These are phyloP conservation scores for Parthenolecanium corni DNA, from an alignment of 2,888 invertebrate species.

Conservation along the genomic window DNA sequence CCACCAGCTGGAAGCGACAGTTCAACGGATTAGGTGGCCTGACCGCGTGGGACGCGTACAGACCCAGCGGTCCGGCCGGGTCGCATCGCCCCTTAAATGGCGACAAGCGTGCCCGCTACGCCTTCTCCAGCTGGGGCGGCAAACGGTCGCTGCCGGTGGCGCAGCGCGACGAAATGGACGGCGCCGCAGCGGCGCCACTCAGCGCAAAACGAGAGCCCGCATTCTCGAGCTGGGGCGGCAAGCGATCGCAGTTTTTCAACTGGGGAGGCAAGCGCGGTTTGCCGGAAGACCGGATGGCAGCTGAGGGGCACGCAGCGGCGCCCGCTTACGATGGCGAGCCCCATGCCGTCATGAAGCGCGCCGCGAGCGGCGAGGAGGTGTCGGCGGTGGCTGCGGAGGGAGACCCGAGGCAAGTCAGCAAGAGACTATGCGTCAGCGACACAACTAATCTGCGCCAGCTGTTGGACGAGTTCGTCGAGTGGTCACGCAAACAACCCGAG, in stretches of 20 bases:
- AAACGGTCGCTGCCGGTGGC: slow-evolving; percentile 28
- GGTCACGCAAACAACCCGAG: slow-evolving; percentile 30
- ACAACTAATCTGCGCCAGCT: slow-evolving; percentile 26
- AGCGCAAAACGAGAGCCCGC: slow-evolving; percentile 33
- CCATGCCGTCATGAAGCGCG: slow-evolving; percentile 15
- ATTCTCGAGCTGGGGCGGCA: slow-evolving; percentile 35
- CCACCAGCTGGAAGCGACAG: slow-evolving; percentile 10
- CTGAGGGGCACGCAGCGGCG: slow-evolving; percentile 4
- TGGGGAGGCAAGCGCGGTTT: slow-evolving; percentile 35
- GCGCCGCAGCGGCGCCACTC: slow-evolving; percentile 19
- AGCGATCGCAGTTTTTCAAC: slow-evolving; percentile 34
- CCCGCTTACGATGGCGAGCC: slow-evolving; percentile 25
- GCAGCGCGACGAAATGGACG: slow-evolving; percentile 18
- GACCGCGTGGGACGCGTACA: not conserved
- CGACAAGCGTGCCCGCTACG: slow-evolving; percentile 26
- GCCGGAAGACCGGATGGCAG: slow-evolving; percentile 23
- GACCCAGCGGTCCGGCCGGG: not conserved
- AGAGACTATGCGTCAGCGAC: slow-evolving; percentile 8
- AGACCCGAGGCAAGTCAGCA: not conserved
- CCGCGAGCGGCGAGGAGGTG: not conserved
- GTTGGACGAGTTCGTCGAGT: slow-evolving; percentile 30
- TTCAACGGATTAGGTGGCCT: not conserved
- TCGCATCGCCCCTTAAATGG: slow-evolving; percentile 4
- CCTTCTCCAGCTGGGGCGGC: slow-evolving; percentile 33
- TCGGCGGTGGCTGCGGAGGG: not conserved